phyloP scores from a whole-genome alignment of 2,113 vertebrate genomes.

The Tupaia chinensis region DNA sequence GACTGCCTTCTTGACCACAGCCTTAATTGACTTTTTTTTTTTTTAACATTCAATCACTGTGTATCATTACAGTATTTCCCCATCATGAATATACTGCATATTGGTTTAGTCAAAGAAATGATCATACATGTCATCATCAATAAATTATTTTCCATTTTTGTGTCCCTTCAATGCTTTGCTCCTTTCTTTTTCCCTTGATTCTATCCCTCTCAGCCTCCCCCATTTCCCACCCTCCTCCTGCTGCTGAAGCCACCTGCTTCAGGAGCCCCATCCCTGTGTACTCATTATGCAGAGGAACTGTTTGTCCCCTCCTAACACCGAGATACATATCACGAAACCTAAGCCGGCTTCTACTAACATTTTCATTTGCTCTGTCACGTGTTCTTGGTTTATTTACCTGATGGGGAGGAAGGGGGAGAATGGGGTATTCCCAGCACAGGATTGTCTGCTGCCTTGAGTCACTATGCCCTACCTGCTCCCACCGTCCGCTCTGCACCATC shows the following conservation, averaged over 20 bases:
- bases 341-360: background rate
- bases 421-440: background rate
- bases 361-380: background rate
- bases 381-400: background rate
- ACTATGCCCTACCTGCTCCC: background rate
- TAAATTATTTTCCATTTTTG: too few relatives aligned
- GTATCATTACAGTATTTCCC: too few relatives aligned
- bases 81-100: too few relatives aligned
- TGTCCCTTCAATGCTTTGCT: too few relatives aligned
- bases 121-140: too few relatives aligned
- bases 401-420: background rate
- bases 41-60: background rate
- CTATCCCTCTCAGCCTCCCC: too few relatives aligned
- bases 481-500: background rate
- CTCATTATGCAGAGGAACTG: background rate
- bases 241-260: too few relatives aligned
- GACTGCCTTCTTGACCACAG: background rate
- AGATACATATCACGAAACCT: background rate
- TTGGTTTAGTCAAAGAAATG: too few relatives aligned
- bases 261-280: rapidly evolving
- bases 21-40: background rate
- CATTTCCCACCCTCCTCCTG: too few relatives aligned
- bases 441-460: rapidly evolving
- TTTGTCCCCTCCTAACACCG: background rate
- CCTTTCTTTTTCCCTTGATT: too few relatives aligned